Percentiles rank a stretch among this genome's conserved stretches.
These are phyloP conservation scores for Dysmachus trigonus DNA, from an alignment of 2,888 invertebrate genomes.

Conservation along the genomic window DNA sequence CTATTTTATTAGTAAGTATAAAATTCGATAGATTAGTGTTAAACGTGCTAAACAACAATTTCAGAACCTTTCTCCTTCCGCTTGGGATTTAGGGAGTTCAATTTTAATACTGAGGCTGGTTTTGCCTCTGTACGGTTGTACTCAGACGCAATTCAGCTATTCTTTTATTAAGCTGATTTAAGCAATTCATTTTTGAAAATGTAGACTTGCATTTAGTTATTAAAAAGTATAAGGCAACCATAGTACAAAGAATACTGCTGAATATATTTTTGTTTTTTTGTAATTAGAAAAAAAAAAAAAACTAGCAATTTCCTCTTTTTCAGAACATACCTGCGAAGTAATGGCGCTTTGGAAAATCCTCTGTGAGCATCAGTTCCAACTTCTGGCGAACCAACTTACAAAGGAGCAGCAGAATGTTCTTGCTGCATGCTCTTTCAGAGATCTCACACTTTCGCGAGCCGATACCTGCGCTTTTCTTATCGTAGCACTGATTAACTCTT, in stretches of 20 bases:
- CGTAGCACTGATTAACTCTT: slow-evolving; percentile 86
- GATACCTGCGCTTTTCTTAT: slow-evolving; percentile 79
- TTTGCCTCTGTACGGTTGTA: too few species aligned
- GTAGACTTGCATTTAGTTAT: too few species aligned
- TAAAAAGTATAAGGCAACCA: neutral
- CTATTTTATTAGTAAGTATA: slow-evolving; percentile 70
- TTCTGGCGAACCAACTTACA: slow-evolving; percentile 75
- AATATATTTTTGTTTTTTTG: neutral
- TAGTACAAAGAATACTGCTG: too few species aligned
- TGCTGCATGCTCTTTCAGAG: slow-evolving; percentile 69
- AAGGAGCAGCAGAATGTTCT: slow-evolving; percentile 73
- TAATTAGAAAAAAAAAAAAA: neutral
- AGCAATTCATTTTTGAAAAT: too few species aligned
- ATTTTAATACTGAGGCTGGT: too few species aligned
- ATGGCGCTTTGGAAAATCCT: slow-evolving; percentile 92
- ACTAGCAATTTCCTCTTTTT: slow-evolving; percentile 34
- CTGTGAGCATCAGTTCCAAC: slow-evolving; percentile 90
- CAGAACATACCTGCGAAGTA: slow-evolving; percentile 84
- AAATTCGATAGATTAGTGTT: too few species aligned
- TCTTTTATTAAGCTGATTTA: too few species aligned
- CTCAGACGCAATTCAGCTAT: too few species aligned
- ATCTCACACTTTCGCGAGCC: slow-evolving; percentile 65
- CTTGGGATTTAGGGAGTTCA: too few species aligned
- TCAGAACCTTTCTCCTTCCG: too few species aligned
- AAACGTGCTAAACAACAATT: neutral